Conservation (phyloP, 2,113 vertebrate species). For the Ondatra zibethicus region DNA sequence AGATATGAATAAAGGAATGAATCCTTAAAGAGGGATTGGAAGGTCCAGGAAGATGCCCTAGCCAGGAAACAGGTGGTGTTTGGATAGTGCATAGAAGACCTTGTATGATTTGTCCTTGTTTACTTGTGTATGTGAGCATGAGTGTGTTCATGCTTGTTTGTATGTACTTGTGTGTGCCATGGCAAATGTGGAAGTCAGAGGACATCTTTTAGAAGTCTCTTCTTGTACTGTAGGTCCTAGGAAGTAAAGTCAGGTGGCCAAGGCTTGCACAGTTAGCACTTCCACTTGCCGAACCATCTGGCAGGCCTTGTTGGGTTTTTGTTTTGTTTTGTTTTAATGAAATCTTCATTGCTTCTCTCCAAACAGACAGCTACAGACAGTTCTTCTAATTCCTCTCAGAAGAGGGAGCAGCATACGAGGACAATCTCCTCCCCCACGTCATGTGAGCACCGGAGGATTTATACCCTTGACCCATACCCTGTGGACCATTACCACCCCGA, state of each 20-base stretch:
- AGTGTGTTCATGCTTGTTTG: no score
- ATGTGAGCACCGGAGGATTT: constrained; percentile 93
- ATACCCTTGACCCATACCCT: constrained; percentile 92
- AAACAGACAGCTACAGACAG: constrained; percentile 90
- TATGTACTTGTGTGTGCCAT: background rate
- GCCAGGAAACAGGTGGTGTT: background rate
- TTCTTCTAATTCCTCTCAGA: constrained; percentile 92
- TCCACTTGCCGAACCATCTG: background rate
- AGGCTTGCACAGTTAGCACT: background rate
- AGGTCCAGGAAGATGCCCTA: background rate
- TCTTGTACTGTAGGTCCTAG: background rate
- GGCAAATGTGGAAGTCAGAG: background rate
- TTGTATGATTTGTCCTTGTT: background rate
- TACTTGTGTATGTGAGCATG: no score
- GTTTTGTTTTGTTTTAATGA: background rate
- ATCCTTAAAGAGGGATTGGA: background rate
- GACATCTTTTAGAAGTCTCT: background rate
- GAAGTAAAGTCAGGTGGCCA: no score
- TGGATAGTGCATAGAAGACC: background rate
- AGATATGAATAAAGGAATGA: no score
- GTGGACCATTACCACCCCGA: constrained; percentile 95
- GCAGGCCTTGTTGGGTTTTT: background rate
- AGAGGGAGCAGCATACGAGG: constrained; percentile 89
- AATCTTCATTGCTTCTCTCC: constrained; percentile 48
- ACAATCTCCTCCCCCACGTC: constrained; percentile 93